A percentile compares a stretch with the other conserved stretches of the same genome.
Conservation (phyloP, 2,888 invertebrate genomes). For the Abscondita cerata region DNA sequence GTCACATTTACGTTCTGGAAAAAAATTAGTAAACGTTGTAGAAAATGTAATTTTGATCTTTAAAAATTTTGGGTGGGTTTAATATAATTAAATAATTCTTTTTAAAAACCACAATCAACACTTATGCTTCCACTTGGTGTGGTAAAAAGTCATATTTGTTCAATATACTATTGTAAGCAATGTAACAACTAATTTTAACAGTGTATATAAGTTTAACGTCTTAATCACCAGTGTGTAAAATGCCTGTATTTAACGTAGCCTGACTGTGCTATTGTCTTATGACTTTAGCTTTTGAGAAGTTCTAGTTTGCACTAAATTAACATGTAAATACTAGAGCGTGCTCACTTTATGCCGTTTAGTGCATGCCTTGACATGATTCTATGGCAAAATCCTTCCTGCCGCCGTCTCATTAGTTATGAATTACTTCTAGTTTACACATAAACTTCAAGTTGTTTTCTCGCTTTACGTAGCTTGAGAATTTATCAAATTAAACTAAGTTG, state of each 20-base stretch:
- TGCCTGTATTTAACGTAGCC: slow-evolving; percentile 59
- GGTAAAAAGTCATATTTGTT: too few species aligned
- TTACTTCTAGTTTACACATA: slow-evolving; percentile 22
- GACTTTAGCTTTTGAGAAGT: slow-evolving; percentile 54
- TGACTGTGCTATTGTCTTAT: slow-evolving; percentile 56
- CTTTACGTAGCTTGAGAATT: too few species aligned
- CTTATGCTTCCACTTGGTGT: too few species aligned
- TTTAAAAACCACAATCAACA: too few species aligned
- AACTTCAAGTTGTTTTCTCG: slow-evolving; percentile 1
- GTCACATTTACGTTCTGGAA: too few species aligned
- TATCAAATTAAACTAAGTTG: slow-evolving; percentile 1
- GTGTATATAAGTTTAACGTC: slow-evolving; percentile 33
- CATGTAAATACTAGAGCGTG: slow-evolving; percentile 52
- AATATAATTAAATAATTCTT: too few species aligned
- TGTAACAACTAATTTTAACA: slow-evolving; percentile 19
- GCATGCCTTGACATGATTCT: slow-evolving; percentile 35
- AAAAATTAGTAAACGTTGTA: too few species aligned
- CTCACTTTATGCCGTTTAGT: slow-evolving; percentile 35
- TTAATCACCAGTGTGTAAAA: slow-evolving; percentile 57
- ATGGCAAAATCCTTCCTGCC: slow-evolving; percentile 35
- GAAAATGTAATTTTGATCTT: too few species aligned
- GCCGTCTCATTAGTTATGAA: slow-evolving; percentile 35
- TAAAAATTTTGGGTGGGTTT: too few species aligned
- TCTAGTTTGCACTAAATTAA: slow-evolving; percentile 56
- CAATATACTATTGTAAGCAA: too few species aligned